These are phyloP conservation scores for Porites divaricata DNA, from an alignment of 92 coral and sea anemone genomes.

Conservation along the genomic window DNA sequence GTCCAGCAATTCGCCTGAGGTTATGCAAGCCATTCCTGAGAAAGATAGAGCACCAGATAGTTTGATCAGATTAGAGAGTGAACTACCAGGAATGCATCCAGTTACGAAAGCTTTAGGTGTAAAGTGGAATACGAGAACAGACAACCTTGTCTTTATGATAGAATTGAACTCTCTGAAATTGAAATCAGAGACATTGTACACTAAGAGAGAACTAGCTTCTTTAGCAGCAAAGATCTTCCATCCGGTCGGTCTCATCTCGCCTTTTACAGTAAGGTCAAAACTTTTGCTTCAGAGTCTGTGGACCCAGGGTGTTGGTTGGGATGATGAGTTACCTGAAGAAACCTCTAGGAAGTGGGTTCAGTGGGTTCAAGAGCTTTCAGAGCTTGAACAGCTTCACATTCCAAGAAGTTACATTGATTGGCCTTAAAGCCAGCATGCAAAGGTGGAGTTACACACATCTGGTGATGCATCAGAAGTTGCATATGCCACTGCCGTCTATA, in stretches of 20 bases:
- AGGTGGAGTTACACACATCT: conserved; percentile 52
- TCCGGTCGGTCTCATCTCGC: conserved; percentile 46
- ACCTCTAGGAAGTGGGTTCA: conserved; percentile 22
- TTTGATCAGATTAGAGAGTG: conserved; percentile 8
- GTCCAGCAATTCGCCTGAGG: conserved; percentile 42
- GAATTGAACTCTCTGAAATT: neutral
- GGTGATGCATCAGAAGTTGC: conserved; percentile 62
- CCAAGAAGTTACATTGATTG: conserved; percentile 36
- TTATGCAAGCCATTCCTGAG: conserved; percentile 25
- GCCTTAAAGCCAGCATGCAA: conserved; percentile 19
- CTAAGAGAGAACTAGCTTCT: conserved; percentile 21
- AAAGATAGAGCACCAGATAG: neutral
- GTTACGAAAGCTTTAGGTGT: neutral
- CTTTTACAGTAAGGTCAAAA: conserved; percentile 40
- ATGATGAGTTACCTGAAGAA: conserved; percentile 18
- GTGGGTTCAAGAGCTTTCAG: conserved; percentile 36
- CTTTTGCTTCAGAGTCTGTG: conserved; percentile 34
- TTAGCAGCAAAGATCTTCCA: conserved; percentile 40
- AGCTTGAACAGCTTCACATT: conserved; percentile 27
- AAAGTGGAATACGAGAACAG: neutral
- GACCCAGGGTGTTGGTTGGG: too few species aligned
- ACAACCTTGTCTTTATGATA: neutral
- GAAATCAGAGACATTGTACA: conserved; percentile 1
- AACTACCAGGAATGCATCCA: neutral
- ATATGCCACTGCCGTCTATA: conserved; percentile 56